Percentiles rank a stretch among this genome's conserved stretches.
Evolutionary conservation across 2,797 vertebrate genomes (phyloP).

Genomic region (Enteromius anoplus): DNA sequence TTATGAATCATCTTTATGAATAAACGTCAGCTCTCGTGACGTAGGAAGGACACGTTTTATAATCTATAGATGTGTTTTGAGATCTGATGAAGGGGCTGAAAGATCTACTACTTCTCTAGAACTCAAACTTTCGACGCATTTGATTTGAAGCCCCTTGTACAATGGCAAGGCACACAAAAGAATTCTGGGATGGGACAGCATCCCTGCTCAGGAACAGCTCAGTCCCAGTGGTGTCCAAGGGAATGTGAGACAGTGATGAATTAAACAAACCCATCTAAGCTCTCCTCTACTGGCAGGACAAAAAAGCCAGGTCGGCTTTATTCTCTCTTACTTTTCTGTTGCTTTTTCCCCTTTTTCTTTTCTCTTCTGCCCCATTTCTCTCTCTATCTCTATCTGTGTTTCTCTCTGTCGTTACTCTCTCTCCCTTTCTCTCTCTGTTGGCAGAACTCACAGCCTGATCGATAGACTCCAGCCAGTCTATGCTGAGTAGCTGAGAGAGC

Average conservation of each 20-base stretch:
- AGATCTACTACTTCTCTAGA: not conserved
- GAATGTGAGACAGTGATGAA: constrained; percentile 53
- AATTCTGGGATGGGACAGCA: constrained; percentile 36
- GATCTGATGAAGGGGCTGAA: constrained; percentile 14
- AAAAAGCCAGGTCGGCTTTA: constrained; percentile 59
- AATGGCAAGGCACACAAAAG: constrained; percentile 29
- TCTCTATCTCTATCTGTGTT: constrained; percentile 32
- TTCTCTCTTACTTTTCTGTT: constrained; percentile 49
- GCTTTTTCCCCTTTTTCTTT: constrained; percentile 48
- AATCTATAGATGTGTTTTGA: not conserved
- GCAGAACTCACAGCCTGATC: constrained; percentile 75
- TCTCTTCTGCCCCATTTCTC: constrained; percentile 44
- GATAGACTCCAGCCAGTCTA: constrained; percentile 74
- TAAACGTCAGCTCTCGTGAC: not conserved
- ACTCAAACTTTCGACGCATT: constrained; percentile 18
- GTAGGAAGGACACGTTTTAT: not conserved
- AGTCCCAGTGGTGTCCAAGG: constrained; percentile 51
- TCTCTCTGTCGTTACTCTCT: constrained; percentile 32
- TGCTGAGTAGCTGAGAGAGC: constrained; percentile 64
- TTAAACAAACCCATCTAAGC: constrained; percentile 61
- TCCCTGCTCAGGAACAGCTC: constrained; percentile 37
- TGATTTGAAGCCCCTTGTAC: constrained; percentile 7
- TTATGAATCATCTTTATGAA: constrained; percentile 7
- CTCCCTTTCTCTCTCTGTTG: constrained; percentile 63
- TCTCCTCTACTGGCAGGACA: constrained; percentile 56